Conservation (phyloP, 2,888 invertebrate genomes). For the Conus canariensis region DNA sequence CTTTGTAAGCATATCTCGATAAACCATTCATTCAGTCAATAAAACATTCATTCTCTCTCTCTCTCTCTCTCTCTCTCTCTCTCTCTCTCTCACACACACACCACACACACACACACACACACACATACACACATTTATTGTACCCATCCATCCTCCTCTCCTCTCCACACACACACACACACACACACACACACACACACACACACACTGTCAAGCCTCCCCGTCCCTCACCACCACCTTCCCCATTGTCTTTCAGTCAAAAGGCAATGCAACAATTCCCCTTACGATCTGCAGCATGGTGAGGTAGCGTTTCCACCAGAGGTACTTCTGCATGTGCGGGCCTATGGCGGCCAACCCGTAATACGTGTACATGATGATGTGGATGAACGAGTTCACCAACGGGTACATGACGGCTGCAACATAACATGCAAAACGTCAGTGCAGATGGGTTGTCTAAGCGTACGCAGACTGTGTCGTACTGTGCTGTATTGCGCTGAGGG, state of each 20-base stretch:
- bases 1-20: too few relatives aligned
- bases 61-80: too few relatives aligned
- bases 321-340: slow-evolving; percentile 68
- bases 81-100: too few relatives aligned
- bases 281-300: slow-evolving; percentile 73
- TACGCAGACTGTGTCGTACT: background rate
- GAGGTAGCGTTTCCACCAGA: slow-evolving; percentile 74
- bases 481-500: too few relatives aligned
- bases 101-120: too few relatives aligned
- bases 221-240: too few relatives aligned
- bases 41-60: too few relatives aligned
- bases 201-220: background rate
- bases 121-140: too few relatives aligned
- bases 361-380: slow-evolving; percentile 73
- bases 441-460: background rate
- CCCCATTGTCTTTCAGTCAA: too few relatives aligned
- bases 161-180: background rate
- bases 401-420: slow-evolving; percentile 50
- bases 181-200: slow-evolving; percentile 5
- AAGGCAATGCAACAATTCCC: too few relatives aligned
- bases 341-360: slow-evolving; percentile 71
- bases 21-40: too few relatives aligned
- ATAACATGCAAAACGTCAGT: background rate
- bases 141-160: too few relatives aligned
- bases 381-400: slow-evolving; percentile 69